Conservation (phyloP, 2,797 vertebrate species). For the Galaxias olidus region DNA sequence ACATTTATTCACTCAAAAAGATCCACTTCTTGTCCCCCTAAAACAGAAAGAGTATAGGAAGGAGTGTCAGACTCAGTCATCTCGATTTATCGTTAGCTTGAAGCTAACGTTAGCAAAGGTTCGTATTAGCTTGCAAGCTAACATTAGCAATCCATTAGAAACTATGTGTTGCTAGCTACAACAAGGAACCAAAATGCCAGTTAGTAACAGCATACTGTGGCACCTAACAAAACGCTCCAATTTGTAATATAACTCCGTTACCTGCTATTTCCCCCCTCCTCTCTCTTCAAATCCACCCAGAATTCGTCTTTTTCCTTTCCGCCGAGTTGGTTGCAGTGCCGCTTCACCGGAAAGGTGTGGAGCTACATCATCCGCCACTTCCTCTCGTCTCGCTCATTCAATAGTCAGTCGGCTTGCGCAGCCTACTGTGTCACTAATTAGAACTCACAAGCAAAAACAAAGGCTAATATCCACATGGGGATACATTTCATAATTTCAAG, state of each 20-base stretch:
- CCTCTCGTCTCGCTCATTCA: slow-evolving; percentile 60
- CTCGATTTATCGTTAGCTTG: slow-evolving; percentile 48
- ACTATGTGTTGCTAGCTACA: slow-evolving; percentile 26
- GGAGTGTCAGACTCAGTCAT: slow-evolving; percentile 67
- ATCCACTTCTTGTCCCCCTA: slow-evolving; percentile 68
- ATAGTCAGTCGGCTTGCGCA: slow-evolving; percentile 19
- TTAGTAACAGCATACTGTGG: not conserved
- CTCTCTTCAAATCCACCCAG: slow-evolving; percentile 54
- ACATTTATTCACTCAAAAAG: slow-evolving; percentile 52
- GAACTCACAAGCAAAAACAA: too few species aligned
- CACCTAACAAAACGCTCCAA: not conserved
- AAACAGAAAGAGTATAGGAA: slow-evolving; percentile 66
- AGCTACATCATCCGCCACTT: slow-evolving; percentile 75
- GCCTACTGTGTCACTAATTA: not conserved
- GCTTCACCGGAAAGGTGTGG: slow-evolving; percentile 83
- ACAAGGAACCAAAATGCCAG: not conserved
- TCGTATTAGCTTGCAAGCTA: slow-evolving; percentile 50
- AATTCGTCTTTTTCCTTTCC: slow-evolving; percentile 65
- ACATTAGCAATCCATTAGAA: slow-evolving; percentile 58
- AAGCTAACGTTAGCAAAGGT: slow-evolving; percentile 56
- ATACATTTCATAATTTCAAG: too few species aligned
- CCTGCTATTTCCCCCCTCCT: slow-evolving; percentile 51
- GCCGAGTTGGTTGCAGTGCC: slow-evolving; percentile 65
- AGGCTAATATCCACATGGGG: too few species aligned
- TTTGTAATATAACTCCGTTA: slow-evolving; percentile 39